phyloP scores from a whole-genome alignment of 2,888 invertebrate genomes.

The Drosophila sordidula region DNA sequence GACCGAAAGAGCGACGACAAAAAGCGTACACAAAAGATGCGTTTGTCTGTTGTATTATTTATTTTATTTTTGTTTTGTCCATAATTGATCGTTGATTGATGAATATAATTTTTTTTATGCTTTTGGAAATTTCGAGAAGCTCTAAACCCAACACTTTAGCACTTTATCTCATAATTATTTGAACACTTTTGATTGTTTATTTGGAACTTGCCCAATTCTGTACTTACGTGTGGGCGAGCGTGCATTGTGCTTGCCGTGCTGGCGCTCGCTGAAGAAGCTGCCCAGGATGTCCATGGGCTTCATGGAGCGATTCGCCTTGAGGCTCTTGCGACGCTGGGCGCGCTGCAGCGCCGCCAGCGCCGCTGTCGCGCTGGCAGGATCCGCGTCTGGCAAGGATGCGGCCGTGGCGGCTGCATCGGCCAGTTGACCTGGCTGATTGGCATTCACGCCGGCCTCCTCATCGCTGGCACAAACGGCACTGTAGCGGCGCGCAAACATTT shows the following conservation, averaged over 20 bases:
- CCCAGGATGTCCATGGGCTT: constrained; percentile 85
- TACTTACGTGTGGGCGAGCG: constrained; percentile 86
- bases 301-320: constrained; percentile 84
- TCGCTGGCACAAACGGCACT: constrained; percentile 86
- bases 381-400: constrained; percentile 40
- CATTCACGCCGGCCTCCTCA: constrained; percentile 53
- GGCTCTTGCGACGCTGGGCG: constrained; percentile 78
- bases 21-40: constrained; percentile 32
- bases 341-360: constrained; percentile 50
- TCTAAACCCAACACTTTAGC: constrained; percentile 10
- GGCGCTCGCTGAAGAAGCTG: constrained; percentile 85
- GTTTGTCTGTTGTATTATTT: not conserved
- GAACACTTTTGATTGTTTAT: not conserved
- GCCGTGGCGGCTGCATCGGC: constrained; percentile 17
- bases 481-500: constrained; percentile 87
- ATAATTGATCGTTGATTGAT: constrained; percentile 35
- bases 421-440: constrained; percentile 32
- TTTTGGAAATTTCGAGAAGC: constrained; percentile 53
- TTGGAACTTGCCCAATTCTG: not conserved
- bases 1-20: constrained; percentile 24
- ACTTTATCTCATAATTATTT: constrained; percentile 24
- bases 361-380: constrained; percentile 36
- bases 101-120: constrained; percentile 10
- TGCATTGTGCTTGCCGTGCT: constrained; percentile 80
- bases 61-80: constrained; percentile 4